Base-by-base conservation (phyloP, 2,888 invertebrate genomes). In the Cosmopolites sordidus region DNA sequence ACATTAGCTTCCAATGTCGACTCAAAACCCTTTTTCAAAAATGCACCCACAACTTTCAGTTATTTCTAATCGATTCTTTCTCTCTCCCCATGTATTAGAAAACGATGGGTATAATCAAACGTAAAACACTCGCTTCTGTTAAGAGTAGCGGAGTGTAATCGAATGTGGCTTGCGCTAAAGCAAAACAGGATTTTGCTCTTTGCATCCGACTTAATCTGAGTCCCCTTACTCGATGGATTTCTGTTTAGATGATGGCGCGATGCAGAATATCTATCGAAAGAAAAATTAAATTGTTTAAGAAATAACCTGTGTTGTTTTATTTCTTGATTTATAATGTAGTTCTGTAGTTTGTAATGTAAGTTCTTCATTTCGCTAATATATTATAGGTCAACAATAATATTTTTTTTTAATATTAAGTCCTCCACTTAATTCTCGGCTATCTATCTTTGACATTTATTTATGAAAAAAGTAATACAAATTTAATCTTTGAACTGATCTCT, bases 181-280 rank as follows among this genome's bases (percentile, higher is more conserved):
- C 54, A 48, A 51, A 61, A 66, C 66, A 66, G 62, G 63, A 62
- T 61, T 66, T 64, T 65, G 66, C 66, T 66, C 62, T 66, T 66
- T 66, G 60, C 64, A 63, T 59, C 61, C 63, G 63, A 62, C 62
- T 58, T 66, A 66, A 66, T 64, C 66, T 63, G 60, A 33, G 33
- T 12, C 33, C 12, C 33, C 11, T 33, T 33, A 4, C n/a, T 33
- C 33, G 33, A 11, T 12, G 33, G 33, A 33, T 33, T 33, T 33
- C 33, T 12, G 22, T 22, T 22, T 22, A 22, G 22, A 22, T 22
- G 22, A 22, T 22, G 22, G n/a, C 33, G 11, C 11, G 33, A 33
- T 11, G 33, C 33, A 12, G 33, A 33, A 9, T 33, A 4, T 33
- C 8, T n/a, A n/a, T n/a, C n/a, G n/a, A n/a, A n/a, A n/a, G n/a